A percentile compares a stretch with the other conserved stretches of the same genome.
Conservation (phyloP, 2,113 vertebrate species). For the Meles meles region DNA sequence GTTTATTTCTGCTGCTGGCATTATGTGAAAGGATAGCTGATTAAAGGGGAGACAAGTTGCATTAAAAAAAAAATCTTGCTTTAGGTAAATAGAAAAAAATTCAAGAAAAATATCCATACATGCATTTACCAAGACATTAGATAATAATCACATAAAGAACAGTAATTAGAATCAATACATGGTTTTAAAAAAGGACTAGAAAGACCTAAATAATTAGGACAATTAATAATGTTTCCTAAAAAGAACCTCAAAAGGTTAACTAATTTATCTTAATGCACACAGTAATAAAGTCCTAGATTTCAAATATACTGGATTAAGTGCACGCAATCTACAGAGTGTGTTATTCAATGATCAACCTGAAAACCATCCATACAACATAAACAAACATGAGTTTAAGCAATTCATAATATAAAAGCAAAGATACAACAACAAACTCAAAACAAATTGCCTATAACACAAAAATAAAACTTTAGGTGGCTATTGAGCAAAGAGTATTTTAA, state of each 20-base stretch:
- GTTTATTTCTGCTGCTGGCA: background rate
- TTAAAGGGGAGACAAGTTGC: constrained; percentile 34
- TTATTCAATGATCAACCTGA: constrained; percentile 55
- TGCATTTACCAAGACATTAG: constrained; percentile 21
- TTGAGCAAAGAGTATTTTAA: background rate
- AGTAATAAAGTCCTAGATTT: constrained; percentile 61
- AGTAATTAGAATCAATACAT: constrained; percentile 73
- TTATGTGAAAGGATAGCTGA: constrained; percentile 14
- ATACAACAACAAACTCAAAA: background rate
- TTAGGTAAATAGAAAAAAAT: background rate
- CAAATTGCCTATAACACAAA: constrained; percentile 53
- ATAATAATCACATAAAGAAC: constrained; percentile 14
- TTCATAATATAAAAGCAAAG: constrained; percentile 32
- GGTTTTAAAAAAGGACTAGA: constrained; percentile 50
- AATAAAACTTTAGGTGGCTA: constrained; percentile 56
- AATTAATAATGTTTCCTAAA: constrained; percentile 73
- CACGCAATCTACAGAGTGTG: constrained; percentile 36
- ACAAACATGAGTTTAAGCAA: constrained; percentile 49
- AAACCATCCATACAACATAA: background rate
- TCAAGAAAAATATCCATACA: constrained; percentile 39
- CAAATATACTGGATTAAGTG: constrained; percentile 33
- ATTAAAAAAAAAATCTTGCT: background rate
- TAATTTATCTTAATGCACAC: constrained; percentile 76
- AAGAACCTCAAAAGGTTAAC: constrained; percentile 72
- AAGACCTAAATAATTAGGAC: constrained; percentile 71